Evolutionary conservation across 2,113 vertebrate genomes (phyloP), one percentile per base, ranked within the genome.

Genomic region (Ciconia boyciana): DNA sequence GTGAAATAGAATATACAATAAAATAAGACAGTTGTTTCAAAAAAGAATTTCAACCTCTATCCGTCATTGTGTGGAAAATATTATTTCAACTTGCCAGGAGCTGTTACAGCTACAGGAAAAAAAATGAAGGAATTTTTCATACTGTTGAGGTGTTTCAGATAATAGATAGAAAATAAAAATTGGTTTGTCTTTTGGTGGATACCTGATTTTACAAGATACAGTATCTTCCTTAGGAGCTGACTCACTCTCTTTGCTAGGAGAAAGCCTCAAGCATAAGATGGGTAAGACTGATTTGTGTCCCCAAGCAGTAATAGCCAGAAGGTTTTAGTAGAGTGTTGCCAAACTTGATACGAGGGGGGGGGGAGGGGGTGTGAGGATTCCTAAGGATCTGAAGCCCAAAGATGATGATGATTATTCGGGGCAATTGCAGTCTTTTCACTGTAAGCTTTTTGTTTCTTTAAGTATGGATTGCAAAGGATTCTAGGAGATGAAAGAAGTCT

Each of bases 391-490:
- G 5, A 41, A 34, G 13, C 11, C 20, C 17, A 25, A 8, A 57
- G 43, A 7, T 34, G 24, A 11, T 14, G 26, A 10, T 77, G 55
- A 54, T 7, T 13, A 7, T 34, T 68, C 1, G 8, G 4, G 17
- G 19, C 18, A 81, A 71, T 49, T 25, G 17, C 10, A 26, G 0
- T 34, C 11, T 84, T 48, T 51, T 95, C 74, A 96, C 31, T 34
- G 9, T 19, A 49, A 82, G 9, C 61, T 62, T 39, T 69, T 78
- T 87, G 31, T 91, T 68, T 39, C 61, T 83, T 83, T 8, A 74
- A 99, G 99, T 99, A 99, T 88, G 99, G 99, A 75, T 96, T 99
- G 93, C 98, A 99, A 98, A 99, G 99, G 95, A 99, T 99, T 96
- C 87, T 99, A 72, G 99, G 98, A 91, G 99, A 99, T 84, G 99